Evolutionary conservation across 2,888 invertebrate genomes (phyloP).

Genomic region (Tinea semifulvella): DNA sequence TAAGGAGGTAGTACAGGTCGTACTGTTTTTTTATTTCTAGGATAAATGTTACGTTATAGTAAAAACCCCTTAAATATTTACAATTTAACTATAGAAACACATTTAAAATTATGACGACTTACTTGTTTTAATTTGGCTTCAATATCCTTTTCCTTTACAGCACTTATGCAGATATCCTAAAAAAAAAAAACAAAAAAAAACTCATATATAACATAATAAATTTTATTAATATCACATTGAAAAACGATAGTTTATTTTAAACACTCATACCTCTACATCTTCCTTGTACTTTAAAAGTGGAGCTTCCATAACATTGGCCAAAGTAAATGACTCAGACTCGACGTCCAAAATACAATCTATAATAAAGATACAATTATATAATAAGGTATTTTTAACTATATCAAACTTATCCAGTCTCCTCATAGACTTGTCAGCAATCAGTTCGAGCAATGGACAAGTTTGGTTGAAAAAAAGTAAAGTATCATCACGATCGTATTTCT

Average conservation of each 20-base stretch:
- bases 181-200: constrained; percentile 19
- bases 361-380: too few species aligned
- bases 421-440: constrained; percentile 91
- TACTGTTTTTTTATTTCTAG: too few species aligned
- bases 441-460: constrained; percentile 83
- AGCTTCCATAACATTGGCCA: constrained; percentile 86
- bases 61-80: too few species aligned
- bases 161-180: constrained; percentile 88
- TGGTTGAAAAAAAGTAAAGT: too few species aligned
- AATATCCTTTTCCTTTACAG: constrained; percentile 90
- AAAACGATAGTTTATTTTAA: constrained; percentile 9
- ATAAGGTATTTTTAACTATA: too few species aligned
- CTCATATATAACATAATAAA: neutral
- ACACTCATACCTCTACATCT: constrained; percentile 79
- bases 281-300: constrained; percentile 84
- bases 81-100: too few species aligned
- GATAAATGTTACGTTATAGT: too few species aligned
- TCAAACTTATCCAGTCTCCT: constrained; percentile 60
- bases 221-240: constrained; percentile 1
- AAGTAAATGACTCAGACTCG: constrained; percentile 80
- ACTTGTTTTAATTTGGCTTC: constrained; percentile 84
- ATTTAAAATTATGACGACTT: neutral
- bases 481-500: too few species aligned
- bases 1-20: too few species aligned
- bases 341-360: constrained; percentile 76